phyloP scores from a whole-genome alignment of 2,113 vertebrate genomes.

The Channa argus region DNA sequence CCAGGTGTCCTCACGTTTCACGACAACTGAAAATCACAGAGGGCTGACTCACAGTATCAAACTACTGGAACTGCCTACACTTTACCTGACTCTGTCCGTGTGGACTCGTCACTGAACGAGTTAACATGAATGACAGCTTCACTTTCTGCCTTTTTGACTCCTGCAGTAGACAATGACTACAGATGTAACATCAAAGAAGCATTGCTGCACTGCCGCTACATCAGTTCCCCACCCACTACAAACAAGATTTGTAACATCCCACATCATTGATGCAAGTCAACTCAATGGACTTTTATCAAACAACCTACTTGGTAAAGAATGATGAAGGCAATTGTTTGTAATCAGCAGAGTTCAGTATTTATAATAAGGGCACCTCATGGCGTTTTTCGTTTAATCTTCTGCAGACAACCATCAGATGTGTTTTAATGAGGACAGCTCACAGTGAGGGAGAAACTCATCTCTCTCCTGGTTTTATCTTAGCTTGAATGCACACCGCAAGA shows the following conservation, averaged over 20 bases:
- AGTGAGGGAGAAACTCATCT: slow-evolving; percentile 49
- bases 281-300: slow-evolving; percentile 21
- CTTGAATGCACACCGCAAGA: slow-evolving; percentile 65
- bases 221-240: slow-evolving; percentile 8
- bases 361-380: slow-evolving; percentile 53
- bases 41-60: slow-evolving; percentile 17
- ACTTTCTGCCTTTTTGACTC: background rate
- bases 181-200: background rate
- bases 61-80: slow-evolving; percentile 12
- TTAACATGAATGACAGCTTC: background rate
- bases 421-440: slow-evolving; percentile 76
- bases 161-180: background rate
- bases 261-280: background rate
- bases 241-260: background rate
- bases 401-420: slow-evolving; percentile 59
- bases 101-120: slow-evolving; percentile 13
- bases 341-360: slow-evolving; percentile 66
- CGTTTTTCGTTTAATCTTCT: slow-evolving; percentile 59
- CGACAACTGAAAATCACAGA: background rate
- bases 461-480: slow-evolving; percentile 61
- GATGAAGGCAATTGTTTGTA: slow-evolving; percentile 49
- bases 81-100: slow-evolving; percentile 5
- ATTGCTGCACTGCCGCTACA: background rate
- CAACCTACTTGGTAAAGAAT: slow-evolving; percentile 7
- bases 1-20: slow-evolving; percentile 23